Conservation (phyloP, 2,888 invertebrate genomes). For the Ormyrus rosae region DNA sequence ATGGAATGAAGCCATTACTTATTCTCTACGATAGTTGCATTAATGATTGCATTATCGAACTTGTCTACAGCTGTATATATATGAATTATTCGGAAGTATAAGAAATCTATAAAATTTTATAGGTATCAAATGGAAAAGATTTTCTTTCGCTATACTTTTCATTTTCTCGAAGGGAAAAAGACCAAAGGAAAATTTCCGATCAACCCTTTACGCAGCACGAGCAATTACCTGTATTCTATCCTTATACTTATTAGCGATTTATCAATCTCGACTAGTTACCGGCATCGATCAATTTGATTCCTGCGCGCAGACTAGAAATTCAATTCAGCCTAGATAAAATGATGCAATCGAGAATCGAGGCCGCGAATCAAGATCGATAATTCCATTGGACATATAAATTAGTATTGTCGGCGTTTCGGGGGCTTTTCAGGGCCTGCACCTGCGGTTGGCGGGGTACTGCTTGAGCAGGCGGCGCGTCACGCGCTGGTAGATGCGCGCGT, state of each 20-base stretch:
- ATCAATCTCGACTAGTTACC: not conserved
- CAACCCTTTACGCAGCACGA: not conserved
- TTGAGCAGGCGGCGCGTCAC: slow-evolving; percentile 69
- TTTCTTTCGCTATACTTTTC: not conserved
- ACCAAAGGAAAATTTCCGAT: not conserved
- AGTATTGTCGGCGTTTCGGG: slow-evolving; percentile 11
- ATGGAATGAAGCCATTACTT: not conserved
- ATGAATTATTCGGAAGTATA: not conserved
- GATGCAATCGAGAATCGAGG: too few relatives aligned
- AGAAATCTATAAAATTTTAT: not conserved
- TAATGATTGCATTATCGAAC: not conserved
- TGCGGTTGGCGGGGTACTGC: slow-evolving; percentile 66
- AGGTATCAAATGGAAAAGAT: not conserved
- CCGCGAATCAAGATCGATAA: too few relatives aligned
- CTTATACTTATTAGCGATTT: not conserved
- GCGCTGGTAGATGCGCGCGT: slow-evolving; percentile 70
- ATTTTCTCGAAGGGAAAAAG: not conserved
- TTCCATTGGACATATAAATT: not conserved
- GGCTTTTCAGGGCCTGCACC: slow-evolving; percentile 61
- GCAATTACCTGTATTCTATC: too few relatives aligned
- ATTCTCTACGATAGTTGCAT: not conserved
- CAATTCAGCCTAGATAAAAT: too few relatives aligned
- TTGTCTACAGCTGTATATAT: not conserved
- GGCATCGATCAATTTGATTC: too few relatives aligned
- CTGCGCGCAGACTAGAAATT: too few relatives aligned